Evolutionary conservation across 2,888 invertebrate genomes (phyloP).

Genomic region (Heliconius hortense): DNA sequence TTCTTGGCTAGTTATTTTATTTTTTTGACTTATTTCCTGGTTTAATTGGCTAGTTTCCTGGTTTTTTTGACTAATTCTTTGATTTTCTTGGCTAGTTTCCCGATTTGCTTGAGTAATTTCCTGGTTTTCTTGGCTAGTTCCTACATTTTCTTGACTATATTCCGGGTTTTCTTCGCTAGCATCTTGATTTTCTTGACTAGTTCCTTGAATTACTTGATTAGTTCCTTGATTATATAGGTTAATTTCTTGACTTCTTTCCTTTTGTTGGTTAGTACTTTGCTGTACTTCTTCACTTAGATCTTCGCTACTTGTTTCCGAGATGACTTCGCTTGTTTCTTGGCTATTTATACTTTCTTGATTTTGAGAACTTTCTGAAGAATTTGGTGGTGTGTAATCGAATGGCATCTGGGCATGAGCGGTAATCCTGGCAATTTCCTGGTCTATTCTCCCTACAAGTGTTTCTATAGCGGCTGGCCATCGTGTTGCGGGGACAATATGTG

Average conservation of each 20-base stretch:
- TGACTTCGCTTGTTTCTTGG: not conserved
- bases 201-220: conserved; percentile 38
- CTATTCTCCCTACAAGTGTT: conserved; percentile 65
- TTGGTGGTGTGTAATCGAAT: conserved; percentile 25
- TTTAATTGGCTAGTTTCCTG: conserved; percentile 31
- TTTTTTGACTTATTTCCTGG: not conserved
- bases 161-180: conserved; percentile 29
- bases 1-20: conserved; percentile 32
- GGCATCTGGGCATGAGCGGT: conserved; percentile 53
- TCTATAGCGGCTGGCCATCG: conserved; percentile 71
- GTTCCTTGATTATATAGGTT: conserved; percentile 23
- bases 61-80: not conserved
- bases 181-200: conserved; percentile 38
- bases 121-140: conserved; percentile 32
- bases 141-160: conserved; percentile 8
- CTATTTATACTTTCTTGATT: not conserved
- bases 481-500: conserved; percentile 80
- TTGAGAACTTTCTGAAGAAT: conserved; percentile 18
- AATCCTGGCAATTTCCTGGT: conserved; percentile 71
- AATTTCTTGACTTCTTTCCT: conserved; percentile 36
- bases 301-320: not conserved
- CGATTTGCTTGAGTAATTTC: not conserved
- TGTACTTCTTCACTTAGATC: not conserved
- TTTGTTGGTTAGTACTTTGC: not conserved
- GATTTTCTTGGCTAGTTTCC: conserved; percentile 30